Evolutionary conservation across 2,888 invertebrate genomes (phyloP).

Genomic region (Deilephila elpenor): DNA sequence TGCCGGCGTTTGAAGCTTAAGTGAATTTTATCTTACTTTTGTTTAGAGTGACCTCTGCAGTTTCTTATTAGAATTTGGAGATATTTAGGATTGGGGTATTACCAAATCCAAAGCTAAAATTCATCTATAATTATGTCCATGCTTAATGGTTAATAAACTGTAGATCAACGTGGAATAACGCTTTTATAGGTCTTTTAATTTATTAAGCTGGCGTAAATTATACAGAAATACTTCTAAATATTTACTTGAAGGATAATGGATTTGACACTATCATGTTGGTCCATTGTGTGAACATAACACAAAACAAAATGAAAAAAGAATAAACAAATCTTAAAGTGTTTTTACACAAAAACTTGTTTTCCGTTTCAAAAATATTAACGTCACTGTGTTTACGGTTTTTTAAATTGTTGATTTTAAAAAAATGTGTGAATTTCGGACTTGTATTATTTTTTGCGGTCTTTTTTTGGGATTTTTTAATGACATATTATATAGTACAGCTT

Average conservation of each 20-base stretch:
- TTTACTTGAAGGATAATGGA: not conserved
- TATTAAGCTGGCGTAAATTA: too few species aligned
- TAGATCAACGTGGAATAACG: too few species aligned
- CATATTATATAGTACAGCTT: too few species aligned
- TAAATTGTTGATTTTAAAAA: too few species aligned
- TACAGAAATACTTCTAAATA: not conserved
- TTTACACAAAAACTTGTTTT: not conserved
- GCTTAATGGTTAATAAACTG: too few species aligned
- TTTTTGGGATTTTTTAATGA: too few species aligned
- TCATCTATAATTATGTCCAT: too few species aligned
- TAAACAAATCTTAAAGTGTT: not conserved
- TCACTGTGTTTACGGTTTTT: not conserved
- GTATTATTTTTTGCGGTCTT: too few species aligned
- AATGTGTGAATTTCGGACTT: too few species aligned
- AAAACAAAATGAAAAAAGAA: not conserved
- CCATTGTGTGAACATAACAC: not conserved
- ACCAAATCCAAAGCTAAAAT: too few species aligned
- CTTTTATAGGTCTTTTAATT: too few species aligned
- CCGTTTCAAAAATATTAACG: not conserved
- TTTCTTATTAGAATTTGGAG: not conserved
- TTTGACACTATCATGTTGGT: not conserved
- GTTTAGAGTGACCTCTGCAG: not conserved
- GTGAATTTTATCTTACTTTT: not conserved
- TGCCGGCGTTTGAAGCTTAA: not conserved
- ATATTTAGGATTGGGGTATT: too few species aligned